phyloP scores from a whole-genome alignment of 2,113 vertebrate species.

The Hydrolagus affinis region DNA sequence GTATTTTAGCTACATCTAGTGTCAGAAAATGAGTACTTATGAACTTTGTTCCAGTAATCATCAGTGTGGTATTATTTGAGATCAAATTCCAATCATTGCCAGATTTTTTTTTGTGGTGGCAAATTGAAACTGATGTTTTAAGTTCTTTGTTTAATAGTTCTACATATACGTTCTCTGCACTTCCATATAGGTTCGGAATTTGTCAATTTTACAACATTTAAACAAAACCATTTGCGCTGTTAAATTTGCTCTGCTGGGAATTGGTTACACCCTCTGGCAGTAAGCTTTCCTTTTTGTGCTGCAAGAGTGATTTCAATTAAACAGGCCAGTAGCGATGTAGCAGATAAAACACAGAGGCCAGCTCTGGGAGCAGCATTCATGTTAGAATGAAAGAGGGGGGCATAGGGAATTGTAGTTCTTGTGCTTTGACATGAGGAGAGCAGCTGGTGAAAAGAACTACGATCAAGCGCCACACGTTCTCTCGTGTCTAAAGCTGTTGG shows the following conservation, averaged over 20 bases:
- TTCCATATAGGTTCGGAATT: not conserved
- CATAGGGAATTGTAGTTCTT: not conserved
- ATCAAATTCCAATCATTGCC: not conserved
- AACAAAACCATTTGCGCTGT: conserved; percentile 13
- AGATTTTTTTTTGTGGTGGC: not conserved
- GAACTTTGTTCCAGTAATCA: not conserved
- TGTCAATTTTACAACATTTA: not conserved
- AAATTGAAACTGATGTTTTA: not conserved
- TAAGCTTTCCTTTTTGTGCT: conserved; percentile 13
- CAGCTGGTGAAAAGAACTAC: not conserved
- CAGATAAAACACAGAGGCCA: conserved; percentile 19
- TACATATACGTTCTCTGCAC: not conserved
- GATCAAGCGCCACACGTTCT: not conserved
- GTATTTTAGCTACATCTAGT: conserved; percentile 9
- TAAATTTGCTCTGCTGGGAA: conserved; percentile 4
- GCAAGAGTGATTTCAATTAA: conserved; percentile 23
- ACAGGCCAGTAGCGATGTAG: conserved; percentile 11
- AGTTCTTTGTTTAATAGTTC: not conserved
- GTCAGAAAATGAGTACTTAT: not conserved
- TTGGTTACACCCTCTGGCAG: conserved; percentile 19
- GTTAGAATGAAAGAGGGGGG: not conserved
- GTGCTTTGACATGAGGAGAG: not conserved
- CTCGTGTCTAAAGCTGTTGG: not conserved
- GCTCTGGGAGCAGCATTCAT: not conserved
- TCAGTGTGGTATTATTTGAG: not conserved